These are phyloP conservation scores for Hemiscyllium ocellatum DNA, from an alignment of 2,113 vertebrate species.

Conservation along the genomic window DNA sequence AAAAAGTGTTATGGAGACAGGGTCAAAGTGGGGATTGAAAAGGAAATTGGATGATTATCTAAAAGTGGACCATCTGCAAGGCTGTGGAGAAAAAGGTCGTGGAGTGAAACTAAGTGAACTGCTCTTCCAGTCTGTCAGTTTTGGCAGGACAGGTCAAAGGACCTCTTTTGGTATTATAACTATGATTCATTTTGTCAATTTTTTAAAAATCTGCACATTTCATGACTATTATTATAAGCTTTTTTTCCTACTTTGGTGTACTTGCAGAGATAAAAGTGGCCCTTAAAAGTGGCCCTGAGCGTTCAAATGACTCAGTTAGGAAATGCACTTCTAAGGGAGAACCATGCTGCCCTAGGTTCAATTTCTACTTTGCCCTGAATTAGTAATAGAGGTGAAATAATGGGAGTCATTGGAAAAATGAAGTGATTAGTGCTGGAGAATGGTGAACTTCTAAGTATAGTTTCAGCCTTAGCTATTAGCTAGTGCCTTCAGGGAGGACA, in stretches of 20 bases:
- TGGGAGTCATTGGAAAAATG: neutral
- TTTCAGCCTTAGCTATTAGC: neutral
- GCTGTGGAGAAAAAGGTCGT: too few species aligned
- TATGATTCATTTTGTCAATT: neutral
- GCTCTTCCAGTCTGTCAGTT: neutral
- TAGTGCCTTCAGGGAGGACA: too few species aligned
- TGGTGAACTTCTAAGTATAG: neutral
- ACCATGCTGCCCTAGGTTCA: neutral
- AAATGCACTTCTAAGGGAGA: neutral
- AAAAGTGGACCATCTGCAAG: too few species aligned
- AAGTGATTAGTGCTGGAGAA: neutral
- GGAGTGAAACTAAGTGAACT: neutral
- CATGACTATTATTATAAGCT: neutral
- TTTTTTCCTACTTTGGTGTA: neutral
- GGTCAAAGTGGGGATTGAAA: too few species aligned
- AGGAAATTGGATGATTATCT: too few species aligned
- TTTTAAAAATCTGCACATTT: neutral
- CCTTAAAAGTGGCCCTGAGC: neutral
- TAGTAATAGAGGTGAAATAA: neutral
- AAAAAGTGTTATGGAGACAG: too few species aligned
- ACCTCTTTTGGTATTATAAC: neutral
- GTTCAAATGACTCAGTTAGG: neutral
- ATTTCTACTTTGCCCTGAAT: neutral
- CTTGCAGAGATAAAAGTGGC: neutral
- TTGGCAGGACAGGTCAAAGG: neutral